Conservation (phyloP, 1,140 invertebrate genomes). For the Stegodyphus dumicola region DNA sequence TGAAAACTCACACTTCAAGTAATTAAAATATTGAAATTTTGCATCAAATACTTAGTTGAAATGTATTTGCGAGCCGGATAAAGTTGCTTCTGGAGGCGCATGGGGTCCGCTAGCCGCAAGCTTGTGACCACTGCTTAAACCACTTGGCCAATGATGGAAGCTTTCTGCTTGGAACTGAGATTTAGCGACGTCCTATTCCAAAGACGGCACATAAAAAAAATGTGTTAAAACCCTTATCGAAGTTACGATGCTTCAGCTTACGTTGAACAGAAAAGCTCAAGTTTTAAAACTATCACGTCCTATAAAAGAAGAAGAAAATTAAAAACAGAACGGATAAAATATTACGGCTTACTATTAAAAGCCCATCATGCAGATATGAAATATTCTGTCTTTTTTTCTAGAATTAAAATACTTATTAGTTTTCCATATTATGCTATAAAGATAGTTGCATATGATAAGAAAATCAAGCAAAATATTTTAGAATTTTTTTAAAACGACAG, state of each 20-base stretch:
- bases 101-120: too few relatives aligned
- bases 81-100: too few relatives aligned
- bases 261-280: background rate
- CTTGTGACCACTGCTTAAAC: too few relatives aligned
- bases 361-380: background rate
- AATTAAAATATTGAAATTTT: too few relatives aligned
- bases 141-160: too few relatives aligned
- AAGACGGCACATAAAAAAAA: background rate
- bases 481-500: background rate
- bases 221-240: background rate
- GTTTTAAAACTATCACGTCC: background rate
- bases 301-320: background rate
- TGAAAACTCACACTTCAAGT: too few relatives aligned
- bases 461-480: background rate
- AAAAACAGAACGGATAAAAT: background rate
- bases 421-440: background rate
- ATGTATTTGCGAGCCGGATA: too few relatives aligned
- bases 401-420: background rate
- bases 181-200: too few relatives aligned
- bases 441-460: too few relatives aligned
- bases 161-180: too few relatives aligned
- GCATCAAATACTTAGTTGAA: too few relatives aligned
- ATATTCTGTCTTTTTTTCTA: background rate
- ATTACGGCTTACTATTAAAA: background rate
- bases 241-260: background rate